These are phyloP conservation scores for Erpetoichthys calabaricus DNA, from an alignment of 2,797 vertebrate genomes.

Conservation along the genomic window DNA sequence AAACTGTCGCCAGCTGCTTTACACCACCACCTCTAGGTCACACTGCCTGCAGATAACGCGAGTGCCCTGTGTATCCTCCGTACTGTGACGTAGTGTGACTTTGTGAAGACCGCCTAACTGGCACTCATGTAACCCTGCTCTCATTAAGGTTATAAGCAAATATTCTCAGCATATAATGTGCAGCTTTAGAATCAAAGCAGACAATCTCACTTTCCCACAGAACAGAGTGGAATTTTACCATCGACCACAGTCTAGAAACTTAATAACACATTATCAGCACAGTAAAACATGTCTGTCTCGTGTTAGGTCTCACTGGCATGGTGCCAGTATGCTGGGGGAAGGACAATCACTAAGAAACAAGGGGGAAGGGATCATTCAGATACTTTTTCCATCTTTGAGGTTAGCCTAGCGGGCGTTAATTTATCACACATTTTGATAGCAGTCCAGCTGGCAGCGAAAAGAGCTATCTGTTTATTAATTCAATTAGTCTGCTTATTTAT, in stretches of 20 bases:
- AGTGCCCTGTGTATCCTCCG: no score
- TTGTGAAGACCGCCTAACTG: no score
- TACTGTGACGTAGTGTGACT: no score
- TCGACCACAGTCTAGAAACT: slow-evolving; percentile 21
- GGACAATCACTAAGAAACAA: slow-evolving; percentile 16
- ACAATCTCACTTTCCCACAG: slow-evolving; percentile 30
- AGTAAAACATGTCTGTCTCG: slow-evolving; percentile 31
- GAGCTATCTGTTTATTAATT: slow-evolving; percentile 73
- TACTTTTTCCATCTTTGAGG: slow-evolving; percentile 33
- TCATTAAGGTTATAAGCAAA: neutral
- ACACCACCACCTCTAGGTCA: no score
- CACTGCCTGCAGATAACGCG: no score
- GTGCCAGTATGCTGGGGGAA: slow-evolving; percentile 38
- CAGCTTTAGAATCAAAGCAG: slow-evolving; percentile 28
- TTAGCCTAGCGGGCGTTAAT: slow-evolving; percentile 52
- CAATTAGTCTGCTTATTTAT: slow-evolving; percentile 64
- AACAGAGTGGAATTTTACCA: slow-evolving; percentile 19
- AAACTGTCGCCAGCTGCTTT: no score
- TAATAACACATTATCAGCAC: slow-evolving; percentile 34
- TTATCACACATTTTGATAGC: slow-evolving; percentile 61
- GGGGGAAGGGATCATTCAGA: slow-evolving; percentile 37
- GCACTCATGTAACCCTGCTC: no score
- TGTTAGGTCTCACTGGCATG: slow-evolving; percentile 29
- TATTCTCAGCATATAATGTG: neutral
- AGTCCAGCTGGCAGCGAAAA: slow-evolving; percentile 55